phyloP scores from a whole-genome alignment of 2,113 vertebrate genomes.

The Pungitius pungitius region DNA sequence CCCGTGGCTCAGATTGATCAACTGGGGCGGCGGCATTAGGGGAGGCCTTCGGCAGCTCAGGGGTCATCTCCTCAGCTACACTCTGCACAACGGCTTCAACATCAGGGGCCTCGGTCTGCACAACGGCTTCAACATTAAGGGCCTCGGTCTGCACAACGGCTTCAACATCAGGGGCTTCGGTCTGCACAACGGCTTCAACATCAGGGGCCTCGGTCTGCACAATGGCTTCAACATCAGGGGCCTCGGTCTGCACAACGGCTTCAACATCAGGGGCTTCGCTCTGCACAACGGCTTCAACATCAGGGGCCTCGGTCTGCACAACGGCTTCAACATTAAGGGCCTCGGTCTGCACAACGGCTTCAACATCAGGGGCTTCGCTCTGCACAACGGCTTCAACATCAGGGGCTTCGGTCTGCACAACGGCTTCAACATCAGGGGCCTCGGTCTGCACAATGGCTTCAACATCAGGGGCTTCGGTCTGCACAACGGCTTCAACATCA shows the following conservation, averaged over 20 bases:
- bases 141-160: constrained; percentile 3
- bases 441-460: no score
- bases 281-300: no score
- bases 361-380: constrained; percentile 16
- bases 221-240: neutral
- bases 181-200: constrained; percentile 34
- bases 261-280: no score
- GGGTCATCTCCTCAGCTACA: constrained; percentile 15
- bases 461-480: no score
- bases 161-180: constrained; percentile 26
- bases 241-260: no score
- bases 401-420: neutral
- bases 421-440: neutral
- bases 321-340: constrained; percentile 26
- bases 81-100: neutral
- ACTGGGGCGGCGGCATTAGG: constrained; percentile 17
- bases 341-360: constrained; percentile 13
- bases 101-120: constrained; percentile 24
- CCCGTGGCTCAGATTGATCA: constrained; percentile 37
- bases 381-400: constrained; percentile 35
- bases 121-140: constrained; percentile 30
- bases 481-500: no score
- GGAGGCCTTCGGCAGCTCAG: constrained; percentile 10
- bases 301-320: constrained; percentile 20
- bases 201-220: neutral